Base-by-base conservation (phyloP, 2,888 invertebrate genomes). In the Notodonta ziczac region DNA sequence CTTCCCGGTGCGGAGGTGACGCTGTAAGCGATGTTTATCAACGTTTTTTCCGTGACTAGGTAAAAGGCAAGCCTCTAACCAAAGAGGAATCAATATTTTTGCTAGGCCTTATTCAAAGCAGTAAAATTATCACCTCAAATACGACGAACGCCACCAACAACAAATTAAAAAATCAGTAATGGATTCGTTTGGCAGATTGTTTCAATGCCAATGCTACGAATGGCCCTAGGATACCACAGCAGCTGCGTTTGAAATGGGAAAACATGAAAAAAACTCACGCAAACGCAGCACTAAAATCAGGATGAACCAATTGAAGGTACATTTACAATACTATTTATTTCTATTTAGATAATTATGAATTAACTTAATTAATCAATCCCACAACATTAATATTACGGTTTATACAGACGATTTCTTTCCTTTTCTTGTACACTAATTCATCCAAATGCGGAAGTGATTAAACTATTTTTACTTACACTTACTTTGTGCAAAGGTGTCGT, bases 241-340 rank as follows among this genome's bases (percentile, higher is more conserved):
- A 60, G 24, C 60, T 60, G 4, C 56, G 60, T 13, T 51, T 56
- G 32, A 60, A 56, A 39, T 60, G 60, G 56, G 56, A 56, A 39
- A 56, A 60, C 42, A 12, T 60, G 4, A 60, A 60, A 56, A 60
- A 24, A 56, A 56, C 12, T 50, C 56, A 7, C 60, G 60, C 42
- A 60, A 56, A 56, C 56, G 56, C 40, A 56, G 56, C 42, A 54
- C 59, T 13, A 24, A 16, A 48, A 46, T 62, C 54, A 16, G 51
- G 56, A 60, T 60, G 56, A 56, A 56, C 51, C 13, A 14, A 0
- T 48, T 50, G 12, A 48, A 56, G 50, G 59, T 59, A 40, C 2
- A 40, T 40, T 9, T 8, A 40, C 7, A 9, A 40, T 8, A 40
- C 6, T 40, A 40, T 2, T 40, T 2, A 40, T 40, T 40, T 40